Evolutionary conservation across 2,888 invertebrate species (phyloP).

Genomic region (Masnerella sp.): DNA sequence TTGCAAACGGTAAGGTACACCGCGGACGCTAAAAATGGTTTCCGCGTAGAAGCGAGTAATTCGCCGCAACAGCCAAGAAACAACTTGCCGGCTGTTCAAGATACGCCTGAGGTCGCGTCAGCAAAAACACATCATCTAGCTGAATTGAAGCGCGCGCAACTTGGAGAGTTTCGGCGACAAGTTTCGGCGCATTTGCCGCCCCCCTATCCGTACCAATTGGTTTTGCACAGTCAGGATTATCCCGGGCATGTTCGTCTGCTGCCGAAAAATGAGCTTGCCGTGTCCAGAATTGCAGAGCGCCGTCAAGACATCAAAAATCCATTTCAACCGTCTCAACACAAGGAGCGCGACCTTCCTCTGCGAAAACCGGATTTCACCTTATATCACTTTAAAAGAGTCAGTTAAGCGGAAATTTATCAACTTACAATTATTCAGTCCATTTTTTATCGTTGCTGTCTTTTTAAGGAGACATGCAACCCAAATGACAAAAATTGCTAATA

Average conservation of each 20-base stretch:
- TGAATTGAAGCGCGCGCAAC: constrained; percentile 63
- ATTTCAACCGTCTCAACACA: constrained; percentile 65
- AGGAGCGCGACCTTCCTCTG: constrained; percentile 59
- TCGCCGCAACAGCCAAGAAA: constrained; percentile 67
- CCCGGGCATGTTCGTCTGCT: background rate
- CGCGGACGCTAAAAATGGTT: constrained; percentile 76
- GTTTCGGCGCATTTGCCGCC: constrained; percentile 1
- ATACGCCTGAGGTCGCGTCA: constrained; percentile 76
- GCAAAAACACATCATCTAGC: constrained; percentile 73
- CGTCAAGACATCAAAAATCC: constrained; percentile 62
- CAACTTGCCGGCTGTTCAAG: constrained; percentile 64
- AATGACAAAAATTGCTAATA: too few species aligned
- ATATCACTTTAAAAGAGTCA: background rate
- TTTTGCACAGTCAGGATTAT: background rate
- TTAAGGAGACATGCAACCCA: too few species aligned
- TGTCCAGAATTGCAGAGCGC: constrained; percentile 8
- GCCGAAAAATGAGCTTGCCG: background rate
- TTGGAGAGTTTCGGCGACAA: constrained; percentile 1
- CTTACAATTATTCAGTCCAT: too few species aligned
- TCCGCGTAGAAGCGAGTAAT: constrained; percentile 78
- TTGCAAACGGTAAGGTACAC: constrained; percentile 77
- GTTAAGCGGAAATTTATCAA: too few species aligned
- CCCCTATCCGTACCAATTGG: background rate
- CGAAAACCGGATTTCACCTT: background rate
- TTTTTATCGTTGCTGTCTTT: too few species aligned